These are phyloP conservation scores for Dipus sagitta DNA, from an alignment of 2,797 vertebrate species.

Conservation along the genomic window DNA sequence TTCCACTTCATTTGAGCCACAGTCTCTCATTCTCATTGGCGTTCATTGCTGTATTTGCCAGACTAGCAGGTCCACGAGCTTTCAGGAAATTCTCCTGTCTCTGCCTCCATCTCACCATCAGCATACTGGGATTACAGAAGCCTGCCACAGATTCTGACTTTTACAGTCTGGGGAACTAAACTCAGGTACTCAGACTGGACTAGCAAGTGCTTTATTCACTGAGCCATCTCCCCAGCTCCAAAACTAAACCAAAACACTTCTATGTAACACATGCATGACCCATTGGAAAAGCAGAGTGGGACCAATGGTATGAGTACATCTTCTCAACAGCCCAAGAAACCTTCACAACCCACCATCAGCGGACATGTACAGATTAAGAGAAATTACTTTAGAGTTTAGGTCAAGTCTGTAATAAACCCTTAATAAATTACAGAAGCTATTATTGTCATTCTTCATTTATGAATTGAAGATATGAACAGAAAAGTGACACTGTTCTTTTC, in stretches of 20 bases:
- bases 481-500: background rate
- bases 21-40: too few species aligned
- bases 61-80: too few species aligned
- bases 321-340: background rate
- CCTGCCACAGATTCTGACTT: too few species aligned
- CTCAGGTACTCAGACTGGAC: too few species aligned
- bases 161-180: too few species aligned
- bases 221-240: too few species aligned
- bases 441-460: background rate
- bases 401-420: background rate
- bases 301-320: background rate
- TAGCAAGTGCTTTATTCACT: too few species aligned
- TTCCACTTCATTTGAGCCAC: too few species aligned
- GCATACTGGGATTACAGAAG: too few species aligned
- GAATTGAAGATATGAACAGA: background rate
- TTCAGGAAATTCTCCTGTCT: too few species aligned
- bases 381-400: conserved; percentile 31
- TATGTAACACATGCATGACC: background rate
- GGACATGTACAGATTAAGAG: background rate
- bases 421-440: background rate
- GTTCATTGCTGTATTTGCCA: too few species aligned
- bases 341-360: background rate
- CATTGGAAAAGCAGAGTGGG: background rate
- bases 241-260: background rate
- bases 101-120: too few species aligned